Evolutionary conservation across 2,113 vertebrate species (phyloP), one percentile per base, ranked within the genome.

Genomic region (Oncorhynchus clarkii): DNA sequence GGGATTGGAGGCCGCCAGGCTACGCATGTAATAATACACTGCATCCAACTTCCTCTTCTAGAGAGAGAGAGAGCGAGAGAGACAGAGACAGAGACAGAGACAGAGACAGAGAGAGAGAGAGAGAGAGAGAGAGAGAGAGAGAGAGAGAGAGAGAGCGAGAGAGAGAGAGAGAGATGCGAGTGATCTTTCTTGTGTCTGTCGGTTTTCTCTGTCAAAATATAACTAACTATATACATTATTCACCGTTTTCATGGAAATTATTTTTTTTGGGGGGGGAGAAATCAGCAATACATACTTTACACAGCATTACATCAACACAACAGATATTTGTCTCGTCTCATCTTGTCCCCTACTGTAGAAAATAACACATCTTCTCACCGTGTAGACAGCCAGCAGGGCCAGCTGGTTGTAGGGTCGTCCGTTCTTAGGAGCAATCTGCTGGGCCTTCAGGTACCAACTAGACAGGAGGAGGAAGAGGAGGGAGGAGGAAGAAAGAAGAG

Each of bases 1-100:
- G 71, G 97, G 96, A 88, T 99, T 99, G 89, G 97, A 99, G 16
- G 96, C 98, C 54, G 98, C 97, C 91, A 99, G 91, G 79, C 98
- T 99, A 62, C 97, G 96, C 97, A 99, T 99, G 85, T 99, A 99
- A 77, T 98, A 99, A 92, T 98, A 99, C 1, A 99, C 98, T 24
- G 98, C 97, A 88, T 99, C 98, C 88, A 99, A 90, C 89, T 99
- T 99, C 77, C 98, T 93, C 83, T 98, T 96, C 98, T 99, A 45
- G 93, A 67, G 62, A 73, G 73, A 82, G 29, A 39, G 3, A 68
- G n/a, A 68, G 27, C 2, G 2, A 11, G 9, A 45, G 20, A 68
- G 14, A 68, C 2, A 68, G 5, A 68, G 20, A 68, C 4, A 68
- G 16, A 16, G 2, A n/a, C 5, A 20, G 2, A 45, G 93, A 67